These are phyloP conservation scores for Pteropus rufus DNA, from an alignment of 2,797 vertebrate species.

Conservation along the genomic window DNA sequence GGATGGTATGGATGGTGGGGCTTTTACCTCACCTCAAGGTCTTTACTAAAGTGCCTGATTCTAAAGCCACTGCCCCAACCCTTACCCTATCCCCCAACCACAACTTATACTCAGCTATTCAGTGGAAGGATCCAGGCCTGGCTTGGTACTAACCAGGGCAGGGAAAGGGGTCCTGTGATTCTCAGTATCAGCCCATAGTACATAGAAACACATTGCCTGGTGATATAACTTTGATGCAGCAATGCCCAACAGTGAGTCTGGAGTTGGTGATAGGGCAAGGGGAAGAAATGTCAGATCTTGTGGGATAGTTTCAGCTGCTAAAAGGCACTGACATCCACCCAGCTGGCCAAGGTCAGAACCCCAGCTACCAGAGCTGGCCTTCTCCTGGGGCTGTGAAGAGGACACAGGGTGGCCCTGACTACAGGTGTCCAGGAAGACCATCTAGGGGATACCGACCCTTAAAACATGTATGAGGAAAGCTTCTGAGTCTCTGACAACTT, in stretches of 20 bases:
- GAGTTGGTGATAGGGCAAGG: neutral
- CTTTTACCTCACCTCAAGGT: neutral
- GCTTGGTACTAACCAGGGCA: neutral
- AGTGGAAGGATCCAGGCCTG: neutral
- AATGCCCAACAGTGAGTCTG: neutral
- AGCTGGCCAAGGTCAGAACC: neutral
- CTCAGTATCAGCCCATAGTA: neutral
- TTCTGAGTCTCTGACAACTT: neutral
- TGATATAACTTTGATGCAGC: neutral
- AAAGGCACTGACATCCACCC: neutral
- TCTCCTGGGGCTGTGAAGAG: neutral
- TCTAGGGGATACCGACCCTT: neutral
- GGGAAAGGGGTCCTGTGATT: neutral
- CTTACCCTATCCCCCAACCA: rapidly evolving
- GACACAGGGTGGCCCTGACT: neutral
- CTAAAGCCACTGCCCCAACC: neutral
- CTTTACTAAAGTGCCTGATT: neutral
- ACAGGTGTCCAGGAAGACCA: neutral
- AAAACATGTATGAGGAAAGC: neutral
- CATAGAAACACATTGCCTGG: neutral
- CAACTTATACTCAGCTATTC: neutral
- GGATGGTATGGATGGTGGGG: neutral
- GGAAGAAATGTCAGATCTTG: neutral
- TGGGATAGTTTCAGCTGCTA: neutral
- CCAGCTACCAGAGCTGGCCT: neutral